Percentiles rank a stretch among this genome's conserved stretches.
These are phyloP conservation scores for Neolamprologus kungweensis DNA, from an alignment of 2,113 vertebrate species.

Conservation along the genomic window DNA sequence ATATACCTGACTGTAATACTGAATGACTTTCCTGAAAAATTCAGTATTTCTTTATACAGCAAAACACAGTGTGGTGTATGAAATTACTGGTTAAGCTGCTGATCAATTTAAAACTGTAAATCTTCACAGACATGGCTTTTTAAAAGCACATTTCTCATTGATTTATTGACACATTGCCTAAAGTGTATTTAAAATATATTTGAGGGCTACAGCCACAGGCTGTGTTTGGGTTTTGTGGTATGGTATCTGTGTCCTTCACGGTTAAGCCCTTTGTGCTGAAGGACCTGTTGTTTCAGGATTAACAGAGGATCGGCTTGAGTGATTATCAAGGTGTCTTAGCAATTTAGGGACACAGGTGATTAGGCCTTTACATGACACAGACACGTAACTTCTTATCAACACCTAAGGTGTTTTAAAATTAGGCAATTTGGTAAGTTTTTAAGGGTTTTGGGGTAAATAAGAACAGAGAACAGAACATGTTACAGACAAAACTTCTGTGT, in stretches of 20 bases:
- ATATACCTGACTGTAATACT: background rate
- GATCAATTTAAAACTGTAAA: background rate
- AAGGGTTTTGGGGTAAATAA: background rate
- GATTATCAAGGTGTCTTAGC: constrained; percentile 35
- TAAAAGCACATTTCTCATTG: background rate
- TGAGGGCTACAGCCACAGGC: background rate
- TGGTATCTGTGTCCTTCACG: constrained; percentile 12
- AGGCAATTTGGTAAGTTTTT: background rate
- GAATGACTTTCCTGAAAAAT: background rate
- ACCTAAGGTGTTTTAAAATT: background rate
- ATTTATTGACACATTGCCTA: background rate
- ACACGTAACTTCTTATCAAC: background rate
- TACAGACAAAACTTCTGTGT: background rate
- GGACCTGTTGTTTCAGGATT: constrained; percentile 51
- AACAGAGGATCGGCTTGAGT: constrained; percentile 41
- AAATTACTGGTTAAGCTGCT: background rate
- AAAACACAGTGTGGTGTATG: background rate
- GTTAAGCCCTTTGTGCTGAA: constrained; percentile 34
- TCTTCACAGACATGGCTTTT: background rate
- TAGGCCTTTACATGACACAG: background rate
- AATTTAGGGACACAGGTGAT: constrained; percentile 27
- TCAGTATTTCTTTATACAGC: background rate
- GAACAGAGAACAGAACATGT: background rate
- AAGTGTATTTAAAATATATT: background rate
- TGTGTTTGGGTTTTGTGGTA: background rate